Percentiles rank a stretch among this genome's conserved stretches.
phyloP scores from a whole-genome alignment of 2,113 vertebrate species.

The Alligator mississippiensis region DNA sequence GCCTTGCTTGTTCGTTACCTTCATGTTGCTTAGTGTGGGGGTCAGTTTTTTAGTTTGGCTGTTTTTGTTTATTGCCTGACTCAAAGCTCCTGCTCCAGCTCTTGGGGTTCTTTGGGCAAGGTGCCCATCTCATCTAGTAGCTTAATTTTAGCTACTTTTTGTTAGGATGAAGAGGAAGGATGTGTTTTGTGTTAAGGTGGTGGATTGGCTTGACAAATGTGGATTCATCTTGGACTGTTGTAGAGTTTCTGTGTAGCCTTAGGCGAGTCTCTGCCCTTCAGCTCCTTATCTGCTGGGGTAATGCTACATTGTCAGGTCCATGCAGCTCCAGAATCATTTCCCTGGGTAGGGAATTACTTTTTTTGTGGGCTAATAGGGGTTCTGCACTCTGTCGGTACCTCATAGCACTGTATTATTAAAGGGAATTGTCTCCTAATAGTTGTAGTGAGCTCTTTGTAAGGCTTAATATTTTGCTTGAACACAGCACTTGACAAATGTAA shows the following conservation, averaged over 20 bases:
- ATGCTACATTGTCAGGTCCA: no score
- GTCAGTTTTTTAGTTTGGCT: neutral
- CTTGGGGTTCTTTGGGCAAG: neutral
- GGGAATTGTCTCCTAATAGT: neutral
- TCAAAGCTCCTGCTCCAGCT: neutral
- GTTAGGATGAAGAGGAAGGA: neutral
- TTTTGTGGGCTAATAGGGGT: neutral
- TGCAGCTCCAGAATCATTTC: neutral
- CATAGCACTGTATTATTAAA: neutral
- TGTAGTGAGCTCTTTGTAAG: neutral
- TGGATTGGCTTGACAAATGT: neutral
- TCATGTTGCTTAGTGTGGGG: neutral
- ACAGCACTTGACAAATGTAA: neutral
- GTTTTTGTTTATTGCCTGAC: neutral
- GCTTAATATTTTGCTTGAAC: neutral
- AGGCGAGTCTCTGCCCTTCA: neutral
- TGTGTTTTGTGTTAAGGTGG: neutral
- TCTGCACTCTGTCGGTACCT: neutral
- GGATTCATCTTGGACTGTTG: neutral
- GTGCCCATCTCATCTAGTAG: neutral
- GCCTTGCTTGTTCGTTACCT: neutral
- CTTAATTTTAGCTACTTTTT: neutral
- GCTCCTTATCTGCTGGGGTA: neutral
- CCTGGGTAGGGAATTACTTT: neutral
- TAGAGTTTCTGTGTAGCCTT: neutral